Evolutionary conservation across 2,888 invertebrate genomes (phyloP), one percentile per base, ranked within the genome.

Genomic region (Augochlorella aurata): DNA sequence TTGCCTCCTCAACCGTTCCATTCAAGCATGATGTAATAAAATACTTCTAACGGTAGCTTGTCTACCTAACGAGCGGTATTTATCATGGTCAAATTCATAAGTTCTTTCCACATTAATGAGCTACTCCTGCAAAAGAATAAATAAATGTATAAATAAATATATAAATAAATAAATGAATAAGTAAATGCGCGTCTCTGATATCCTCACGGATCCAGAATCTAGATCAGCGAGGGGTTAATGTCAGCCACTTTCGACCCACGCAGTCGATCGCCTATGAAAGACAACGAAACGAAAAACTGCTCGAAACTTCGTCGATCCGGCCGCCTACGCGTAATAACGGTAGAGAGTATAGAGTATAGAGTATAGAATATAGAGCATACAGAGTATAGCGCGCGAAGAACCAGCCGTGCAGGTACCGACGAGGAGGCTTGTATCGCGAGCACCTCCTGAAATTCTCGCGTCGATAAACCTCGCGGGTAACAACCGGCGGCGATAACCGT

Each of bases 241-340:
- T 52, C 74, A 77, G 76, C 83, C 52, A 74, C 38, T 84, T 67
- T 69, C 67, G 69, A n/a, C 79, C 83, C 72, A 79, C 84, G 79
- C 72, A 38, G n/a, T 38, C 29, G 21, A 65, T 61, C 78, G 49
- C 52, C 50, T 69, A 14, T 67, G n/a, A 8, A 29, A 9, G 24
- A 16, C 24, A 65, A 49, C 29, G 47, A 58, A 63, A 29, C 29
- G 66, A 66, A 71, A 54, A 74, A 82, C 72, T 68, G 68, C 63
- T 74, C 76, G 76, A 80, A 82, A 85, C 75, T 74, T 85, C 54
- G 52, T 81, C 74, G 79, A 68, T 61, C 52, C 58, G 21, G 18
- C 67, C 76, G 49, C 78, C 83, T 79, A 83, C 84, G 81, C 84
- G 83, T 84, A 80, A 73, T 86, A 88, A 88, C 86, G 88, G 87